phyloP scores from a whole-genome alignment of 23 tunicate species.

The Halocynthia roretzi region DNA sequence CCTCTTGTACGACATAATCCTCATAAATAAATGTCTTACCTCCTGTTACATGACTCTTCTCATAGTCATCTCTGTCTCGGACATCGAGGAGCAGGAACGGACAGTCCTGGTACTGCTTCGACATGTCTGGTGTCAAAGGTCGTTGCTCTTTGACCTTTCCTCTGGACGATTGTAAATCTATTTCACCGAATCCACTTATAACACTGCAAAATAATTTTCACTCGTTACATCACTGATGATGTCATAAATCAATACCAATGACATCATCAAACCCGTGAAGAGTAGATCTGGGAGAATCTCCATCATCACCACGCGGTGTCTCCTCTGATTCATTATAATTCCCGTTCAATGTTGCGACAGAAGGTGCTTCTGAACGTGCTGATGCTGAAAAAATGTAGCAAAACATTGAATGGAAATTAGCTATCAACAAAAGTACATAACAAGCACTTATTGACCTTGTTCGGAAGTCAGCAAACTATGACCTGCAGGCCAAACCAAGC shows the following conservation, averaged over 20 bases:
- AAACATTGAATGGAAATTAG: too few species aligned
- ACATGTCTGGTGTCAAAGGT: slow-evolving; percentile 23
- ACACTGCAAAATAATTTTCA: slow-evolving; percentile 45
- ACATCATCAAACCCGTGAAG: slow-evolving; percentile 50
- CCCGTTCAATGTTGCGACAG: slow-evolving; percentile 9
- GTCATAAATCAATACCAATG: too few species aligned
- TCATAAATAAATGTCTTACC: too few species aligned
- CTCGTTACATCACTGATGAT: background rate
- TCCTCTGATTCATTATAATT: background rate
- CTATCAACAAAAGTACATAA: too few species aligned
- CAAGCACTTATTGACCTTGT: too few species aligned
- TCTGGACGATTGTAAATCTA: slow-evolving; percentile 26
- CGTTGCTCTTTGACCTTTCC: slow-evolving; percentile 3
- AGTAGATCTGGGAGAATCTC: slow-evolving; percentile 43
- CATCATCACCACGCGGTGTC: slow-evolving; percentile 17
- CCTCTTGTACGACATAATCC: too few species aligned
- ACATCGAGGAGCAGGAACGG: slow-evolving; percentile 94
- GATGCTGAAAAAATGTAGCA: background rate
- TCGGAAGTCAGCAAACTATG: too few species aligned
- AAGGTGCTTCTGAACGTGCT: slow-evolving; percentile 12
- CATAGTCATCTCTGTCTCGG: slow-evolving; percentile 69
- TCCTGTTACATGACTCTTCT: slow-evolving; percentile 68
- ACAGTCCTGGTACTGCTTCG: slow-evolving; percentile 53
- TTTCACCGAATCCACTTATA: slow-evolving; percentile 88
- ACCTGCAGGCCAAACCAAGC: too few species aligned